Percentiles rank a stretch among this genome's conserved stretches.
Conservation (phyloP, 1,140 invertebrate species). For the Pantala flavescens region DNA sequence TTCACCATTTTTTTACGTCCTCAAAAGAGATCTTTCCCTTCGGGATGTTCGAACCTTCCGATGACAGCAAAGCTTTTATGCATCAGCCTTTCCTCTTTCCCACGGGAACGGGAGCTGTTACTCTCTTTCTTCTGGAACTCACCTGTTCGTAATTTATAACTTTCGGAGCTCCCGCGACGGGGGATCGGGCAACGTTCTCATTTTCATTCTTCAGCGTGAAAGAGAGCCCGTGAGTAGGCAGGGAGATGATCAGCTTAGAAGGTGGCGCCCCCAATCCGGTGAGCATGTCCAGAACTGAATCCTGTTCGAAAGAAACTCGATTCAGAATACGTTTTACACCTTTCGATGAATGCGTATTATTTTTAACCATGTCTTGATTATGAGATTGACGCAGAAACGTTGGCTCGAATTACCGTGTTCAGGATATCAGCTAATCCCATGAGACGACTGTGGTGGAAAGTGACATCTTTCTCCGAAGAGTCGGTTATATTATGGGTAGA, state of each 20-base stretch:
- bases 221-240: constrained; percentile 53
- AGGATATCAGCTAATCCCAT: constrained; percentile 68
- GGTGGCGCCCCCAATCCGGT: constrained; percentile 56
- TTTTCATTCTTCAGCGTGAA: constrained; percentile 52
- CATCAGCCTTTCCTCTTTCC: too few relatives aligned
- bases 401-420: constrained; percentile 54
- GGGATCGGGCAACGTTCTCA: constrained; percentile 56
- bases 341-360: too few relatives aligned
- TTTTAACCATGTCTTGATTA: too few relatives aligned
- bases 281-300: constrained; percentile 64
- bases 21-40: too few relatives aligned
- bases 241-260: constrained; percentile 55
- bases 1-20: too few relatives aligned
- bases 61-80: too few relatives aligned
- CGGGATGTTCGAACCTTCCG: too few relatives aligned
- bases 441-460: constrained; percentile 62
- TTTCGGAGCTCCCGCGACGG: constrained; percentile 39
- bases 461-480: constrained; percentile 44
- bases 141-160: constrained; percentile 48
- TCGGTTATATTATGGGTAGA: constrained; percentile 56
- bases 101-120: too few relatives aligned
- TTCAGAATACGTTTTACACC: too few relatives aligned
- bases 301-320: constrained; percentile 36
- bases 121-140: constrained; percentile 15
- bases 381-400: too few relatives aligned